Conservation (phyloP, 37 sponge, comb jelly and placozoan species). For the Crambe crambe region DNA sequence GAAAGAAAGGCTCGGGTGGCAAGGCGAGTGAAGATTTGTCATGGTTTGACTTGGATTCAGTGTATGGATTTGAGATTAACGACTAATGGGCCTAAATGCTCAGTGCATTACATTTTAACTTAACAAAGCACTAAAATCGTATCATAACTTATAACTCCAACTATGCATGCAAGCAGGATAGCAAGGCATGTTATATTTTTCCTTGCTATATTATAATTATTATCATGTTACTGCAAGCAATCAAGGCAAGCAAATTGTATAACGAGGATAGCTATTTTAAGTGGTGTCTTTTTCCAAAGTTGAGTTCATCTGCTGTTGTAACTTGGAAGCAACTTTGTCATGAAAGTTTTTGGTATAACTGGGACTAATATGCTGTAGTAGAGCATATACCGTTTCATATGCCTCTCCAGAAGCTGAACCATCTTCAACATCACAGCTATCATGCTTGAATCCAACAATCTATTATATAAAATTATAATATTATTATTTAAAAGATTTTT, state of each 20-base stretch:
- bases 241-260: too few relatives aligned
- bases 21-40: constrained; percentile 36
- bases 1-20: background rate
- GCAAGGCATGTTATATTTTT: too few relatives aligned
- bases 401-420: background rate
- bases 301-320: background rate
- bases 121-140: too few relatives aligned
- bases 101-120: too few relatives aligned
- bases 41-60: constrained; percentile 82
- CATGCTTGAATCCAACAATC: constrained; percentile 22
- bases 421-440: constrained; percentile 11
- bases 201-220: too few relatives aligned
- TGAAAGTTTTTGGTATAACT: constrained; percentile 26
- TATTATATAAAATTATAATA: too few relatives aligned
- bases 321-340: constrained; percentile 13
- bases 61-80: constrained; percentile 67
- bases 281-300: background rate
- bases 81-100: too few relatives aligned
- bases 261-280: too few relatives aligned
- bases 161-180: too few relatives aligned
- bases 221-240: too few relatives aligned
- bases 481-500: background rate
- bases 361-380: constrained; percentile 55
- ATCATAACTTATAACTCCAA: too few relatives aligned
- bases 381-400: constrained; percentile 66